A percentile compares a stretch with the other conserved stretches of the same genome.
Evolutionary conservation across 1,140 invertebrate genomes (phyloP).

Genomic region (Calephelis virginiensis): DNA sequence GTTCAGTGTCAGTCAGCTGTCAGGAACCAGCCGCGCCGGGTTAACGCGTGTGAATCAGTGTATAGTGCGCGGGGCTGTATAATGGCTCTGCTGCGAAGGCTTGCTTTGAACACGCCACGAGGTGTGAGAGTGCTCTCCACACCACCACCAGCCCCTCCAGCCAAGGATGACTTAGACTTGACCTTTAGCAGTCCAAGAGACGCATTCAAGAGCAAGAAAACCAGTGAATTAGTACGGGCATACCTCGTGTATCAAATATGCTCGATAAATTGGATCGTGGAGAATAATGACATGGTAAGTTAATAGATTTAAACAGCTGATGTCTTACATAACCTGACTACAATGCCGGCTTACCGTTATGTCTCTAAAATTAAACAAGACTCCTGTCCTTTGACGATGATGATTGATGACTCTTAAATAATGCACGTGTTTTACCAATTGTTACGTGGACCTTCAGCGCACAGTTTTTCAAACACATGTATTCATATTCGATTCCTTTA

Average conservation of each 20-base stretch:
- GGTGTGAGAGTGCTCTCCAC: slow-evolving; percentile 55
- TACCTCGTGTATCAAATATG: slow-evolving; percentile 96
- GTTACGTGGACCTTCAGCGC: slow-evolving; percentile 18
- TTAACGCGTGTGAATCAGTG: slow-evolving; percentile 53
- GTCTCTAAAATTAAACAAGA: slow-evolving; percentile 49
- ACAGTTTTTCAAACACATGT: neutral
- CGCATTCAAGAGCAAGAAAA: slow-evolving; percentile 96
- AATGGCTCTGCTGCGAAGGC: slow-evolving; percentile 68
- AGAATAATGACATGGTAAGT: slow-evolving; percentile 96
- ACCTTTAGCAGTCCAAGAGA: slow-evolving; percentile 90
- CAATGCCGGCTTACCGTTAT: slow-evolving; percentile 39
- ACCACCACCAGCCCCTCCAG: slow-evolving; percentile 45
- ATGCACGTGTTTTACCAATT: slow-evolving; percentile 13
- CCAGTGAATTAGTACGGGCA: slow-evolving; percentile 93
- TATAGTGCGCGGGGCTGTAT: slow-evolving; percentile 50
- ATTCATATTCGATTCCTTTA: too few species aligned
- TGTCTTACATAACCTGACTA: slow-evolving; percentile 49
- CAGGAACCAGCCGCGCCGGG: slow-evolving; percentile 52
- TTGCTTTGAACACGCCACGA: slow-evolving; percentile 57
- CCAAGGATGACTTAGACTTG: slow-evolving; percentile 90
- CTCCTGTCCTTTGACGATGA: slow-evolving; percentile 42
- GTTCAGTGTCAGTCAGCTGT: slow-evolving; percentile 57
- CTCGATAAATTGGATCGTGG: slow-evolving; percentile 92
- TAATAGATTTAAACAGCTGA: slow-evolving; percentile 42
- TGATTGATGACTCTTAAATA: slow-evolving; percentile 27